Base-by-base conservation (phyloP, 2,888 invertebrate species). In the Torymus aiolomorphi region DNA sequence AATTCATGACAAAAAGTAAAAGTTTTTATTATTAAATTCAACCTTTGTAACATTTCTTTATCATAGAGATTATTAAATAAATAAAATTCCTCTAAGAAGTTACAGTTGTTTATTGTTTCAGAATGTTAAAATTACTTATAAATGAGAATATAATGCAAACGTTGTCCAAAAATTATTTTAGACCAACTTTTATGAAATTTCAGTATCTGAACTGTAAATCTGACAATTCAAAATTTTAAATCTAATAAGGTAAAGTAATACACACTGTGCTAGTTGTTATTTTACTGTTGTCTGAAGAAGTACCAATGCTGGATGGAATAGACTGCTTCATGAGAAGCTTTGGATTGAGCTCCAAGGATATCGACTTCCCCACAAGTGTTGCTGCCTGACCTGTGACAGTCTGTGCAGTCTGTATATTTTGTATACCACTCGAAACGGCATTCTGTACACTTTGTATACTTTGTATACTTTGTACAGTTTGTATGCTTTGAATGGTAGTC, bases 291-390 rank as follows among this genome's bases (percentile, higher is more conserved):
- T 90, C 90, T 5, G 85, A 82, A 12, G 88, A 84, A 0, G 88
- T 85, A 1, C 86, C 84, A 52, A 87, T 84, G 20, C 87, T 88
- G 2, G 88, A 83, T 56, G 88, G 86, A 52, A 88, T 85, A 11
- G 88, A 84, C 13, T 89, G 87, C 73, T 90, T 90, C 86, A 90
- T 88, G 20, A 89, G 76, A 0, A 90, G 87, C 51, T 90, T 81
- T 65, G 90, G 88, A 72, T 87, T 87, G 49, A 89, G 81, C 80
- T 90, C 90, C 80, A 90, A 74, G 0, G 90, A 88, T 67, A 90
- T 87, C 0, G 90, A 87, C 81, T 90, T 90, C 12, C 90, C 89
- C 13, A 90, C 84, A 12, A 90, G 84, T 16, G 85, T 85, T 8
- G 85, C 81, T 13, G 88, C 75, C 14, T 88, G 86, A 49, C 88